phyloP scores from a whole-genome alignment of 2,888 invertebrate genomes.

The Pammene fasciana region DNA sequence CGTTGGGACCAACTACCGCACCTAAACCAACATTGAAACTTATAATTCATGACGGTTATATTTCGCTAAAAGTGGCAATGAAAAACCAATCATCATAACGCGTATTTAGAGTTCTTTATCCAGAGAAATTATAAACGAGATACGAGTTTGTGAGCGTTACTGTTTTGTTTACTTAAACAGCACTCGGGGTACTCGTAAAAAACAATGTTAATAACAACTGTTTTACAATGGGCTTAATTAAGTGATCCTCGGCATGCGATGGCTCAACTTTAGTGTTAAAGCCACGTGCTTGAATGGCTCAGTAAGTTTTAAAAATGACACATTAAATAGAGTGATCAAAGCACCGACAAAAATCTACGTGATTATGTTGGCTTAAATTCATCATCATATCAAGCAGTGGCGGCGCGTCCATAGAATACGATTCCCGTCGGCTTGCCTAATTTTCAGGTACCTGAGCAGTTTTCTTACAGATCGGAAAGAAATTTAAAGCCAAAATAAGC shows the following conservation, averaged over 20 bases:
- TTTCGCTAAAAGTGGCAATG: not conserved
- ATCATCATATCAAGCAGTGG: too few species aligned
- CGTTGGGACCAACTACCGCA: conserved; percentile 32
- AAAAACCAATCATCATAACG: not conserved
- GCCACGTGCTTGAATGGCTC: conserved; percentile 11
- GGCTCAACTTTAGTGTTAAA: not conserved
- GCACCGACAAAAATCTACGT: too few species aligned
- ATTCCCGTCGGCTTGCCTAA: too few species aligned
- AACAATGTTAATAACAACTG: conserved; percentile 42
- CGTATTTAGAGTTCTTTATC: not conserved
- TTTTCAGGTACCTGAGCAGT: too few species aligned
- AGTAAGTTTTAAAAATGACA: conserved; percentile 1
- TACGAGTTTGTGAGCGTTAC: not conserved
- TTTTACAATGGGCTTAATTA: conserved; percentile 41
- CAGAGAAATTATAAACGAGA: not conserved
- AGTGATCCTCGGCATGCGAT: conserved; percentile 38
- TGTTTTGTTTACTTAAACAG: conserved; percentile 22
- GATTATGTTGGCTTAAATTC: too few species aligned
- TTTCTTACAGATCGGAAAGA: too few species aligned
- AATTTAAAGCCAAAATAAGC: too few species aligned
- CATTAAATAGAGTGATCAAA: too few species aligned
- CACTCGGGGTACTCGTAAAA: conserved; percentile 37
- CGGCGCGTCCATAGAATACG: too few species aligned
- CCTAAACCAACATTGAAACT: conserved; percentile 32
- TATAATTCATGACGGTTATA: not conserved